phyloP scores from a whole-genome alignment of 1,140 invertebrate genomes.

The Gryon sp. region DNA sequence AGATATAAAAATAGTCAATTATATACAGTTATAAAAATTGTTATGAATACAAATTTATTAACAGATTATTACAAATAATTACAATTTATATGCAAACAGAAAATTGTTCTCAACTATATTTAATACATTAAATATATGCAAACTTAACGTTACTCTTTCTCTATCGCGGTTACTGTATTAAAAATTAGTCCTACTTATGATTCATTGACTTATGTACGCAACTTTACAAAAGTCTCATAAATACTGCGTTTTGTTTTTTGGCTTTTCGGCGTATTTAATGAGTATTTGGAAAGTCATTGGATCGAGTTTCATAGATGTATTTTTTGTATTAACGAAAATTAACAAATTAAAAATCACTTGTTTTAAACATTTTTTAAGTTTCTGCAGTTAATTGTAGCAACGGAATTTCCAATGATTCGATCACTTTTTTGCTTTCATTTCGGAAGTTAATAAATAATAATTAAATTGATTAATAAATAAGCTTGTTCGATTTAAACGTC shows the following conservation, averaged over 20 bases:
- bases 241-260: conserved; percentile 23
- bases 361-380: conserved; percentile 47
- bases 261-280: conserved; percentile 23
- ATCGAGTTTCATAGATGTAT: neutral
- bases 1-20: too few relatives aligned
- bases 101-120: conserved; percentile 14
- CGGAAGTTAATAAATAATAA: conserved; percentile 38
- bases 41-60: conserved; percentile 40
- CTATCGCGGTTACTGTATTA: conserved; percentile 13
- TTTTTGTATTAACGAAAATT: conserved; percentile 2
- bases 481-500: conserved; percentile 12
- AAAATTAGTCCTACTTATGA: conserved; percentile 44
- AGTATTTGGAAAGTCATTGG: conserved; percentile 40
- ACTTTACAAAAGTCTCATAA: conserved; percentile 53
- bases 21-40: conserved; percentile 7
- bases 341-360: conserved; percentile 7
- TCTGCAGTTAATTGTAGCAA: conserved; percentile 47
- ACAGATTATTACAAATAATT: conserved; percentile 51
- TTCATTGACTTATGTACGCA: conserved; percentile 8
- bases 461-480: conserved; percentile 26
- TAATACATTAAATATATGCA: conserved; percentile 34
- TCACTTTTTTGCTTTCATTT: too few relatives aligned
- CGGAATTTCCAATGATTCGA: too few relatives aligned
- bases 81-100: conserved; percentile 21
- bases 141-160: conserved; percentile 43